Conservation (phyloP, 92 coral and sea anemone genomes). For the Phenganax subtilis region DNA sequence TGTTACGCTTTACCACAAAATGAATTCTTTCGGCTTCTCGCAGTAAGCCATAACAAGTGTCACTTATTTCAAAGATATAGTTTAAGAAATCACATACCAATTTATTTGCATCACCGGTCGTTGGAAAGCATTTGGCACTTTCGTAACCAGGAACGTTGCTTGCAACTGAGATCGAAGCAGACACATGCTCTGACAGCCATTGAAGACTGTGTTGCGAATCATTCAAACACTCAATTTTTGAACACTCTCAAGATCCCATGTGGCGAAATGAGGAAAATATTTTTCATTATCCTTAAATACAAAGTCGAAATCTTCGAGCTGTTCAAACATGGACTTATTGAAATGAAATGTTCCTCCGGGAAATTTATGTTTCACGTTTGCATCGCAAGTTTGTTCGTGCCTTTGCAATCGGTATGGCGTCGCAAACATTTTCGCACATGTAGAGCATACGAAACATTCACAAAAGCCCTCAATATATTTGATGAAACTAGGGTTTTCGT, state of each 20-base stretch:
- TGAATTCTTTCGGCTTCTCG: not conserved
- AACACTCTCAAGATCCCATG: constrained; percentile 7
- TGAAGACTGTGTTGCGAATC: not conserved
- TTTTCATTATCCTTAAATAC: no score
- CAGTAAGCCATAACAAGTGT: constrained; percentile 18
- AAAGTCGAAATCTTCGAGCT: no score
- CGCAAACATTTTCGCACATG: no score
- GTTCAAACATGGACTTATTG: no score
- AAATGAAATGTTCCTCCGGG: no score
- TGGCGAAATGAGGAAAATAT: not conserved
- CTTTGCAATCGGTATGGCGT: no score
- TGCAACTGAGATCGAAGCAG: constrained; percentile 43
- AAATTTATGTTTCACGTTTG: no score
- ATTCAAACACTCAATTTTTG: constrained; percentile 40
- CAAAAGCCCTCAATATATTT: no score
- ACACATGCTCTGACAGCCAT: constrained; percentile 48
- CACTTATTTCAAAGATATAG: not conserved
- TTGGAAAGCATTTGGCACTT: constrained; percentile 32
- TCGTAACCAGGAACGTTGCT: constrained; percentile 43
- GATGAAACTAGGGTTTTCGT: no score
- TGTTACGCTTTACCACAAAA: constrained; percentile 15
- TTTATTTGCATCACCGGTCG: constrained; percentile 30
- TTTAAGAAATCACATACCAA: constrained; percentile 26
- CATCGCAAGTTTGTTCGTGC: no score
- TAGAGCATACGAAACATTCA: no score